Evolutionary conservation across 2,888 invertebrate species (phyloP).

Genomic region (Rhabditoides inermis): DNA sequence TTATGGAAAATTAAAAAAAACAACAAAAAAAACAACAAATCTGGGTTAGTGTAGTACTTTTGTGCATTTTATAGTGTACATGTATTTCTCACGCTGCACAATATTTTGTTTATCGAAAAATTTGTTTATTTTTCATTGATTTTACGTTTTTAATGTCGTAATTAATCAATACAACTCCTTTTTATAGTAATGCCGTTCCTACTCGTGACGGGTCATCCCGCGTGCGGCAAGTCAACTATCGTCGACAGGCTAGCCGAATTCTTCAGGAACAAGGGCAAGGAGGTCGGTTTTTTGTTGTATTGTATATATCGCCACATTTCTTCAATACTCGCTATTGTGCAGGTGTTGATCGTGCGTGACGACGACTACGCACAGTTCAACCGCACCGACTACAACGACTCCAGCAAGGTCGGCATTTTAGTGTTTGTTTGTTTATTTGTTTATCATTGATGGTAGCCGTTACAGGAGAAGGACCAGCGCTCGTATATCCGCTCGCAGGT

Average conservation of each 20-base stretch:
- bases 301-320: not conserved
- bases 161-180: no score
- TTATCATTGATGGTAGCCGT: not conserved
- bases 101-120: no score
- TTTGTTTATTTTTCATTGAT: no score
- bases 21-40: no score
- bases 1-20: no score
- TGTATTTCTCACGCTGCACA: no score
- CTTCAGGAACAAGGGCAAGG: conserved; percentile 12
- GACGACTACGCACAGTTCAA: conserved; percentile 22
- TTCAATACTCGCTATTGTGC: not conserved
- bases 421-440: not conserved
- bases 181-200: conserved; percentile 51
- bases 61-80: no score
- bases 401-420: conserved; percentile 20
- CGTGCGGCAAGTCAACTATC: conserved; percentile 45
- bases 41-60: no score
- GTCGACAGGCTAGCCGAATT: conserved; percentile 24
- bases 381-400: conserved; percentile 17
- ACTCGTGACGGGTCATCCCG: conserved; percentile 43
- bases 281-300: not conserved
- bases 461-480: conserved; percentile 44
- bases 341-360: conserved; percentile 25
- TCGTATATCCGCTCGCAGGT: conserved; percentile 37
- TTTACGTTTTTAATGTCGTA: no score